Evolutionary conservation across 2,113 vertebrate species (phyloP).

Genomic region (Macaca mulatta): DNA sequence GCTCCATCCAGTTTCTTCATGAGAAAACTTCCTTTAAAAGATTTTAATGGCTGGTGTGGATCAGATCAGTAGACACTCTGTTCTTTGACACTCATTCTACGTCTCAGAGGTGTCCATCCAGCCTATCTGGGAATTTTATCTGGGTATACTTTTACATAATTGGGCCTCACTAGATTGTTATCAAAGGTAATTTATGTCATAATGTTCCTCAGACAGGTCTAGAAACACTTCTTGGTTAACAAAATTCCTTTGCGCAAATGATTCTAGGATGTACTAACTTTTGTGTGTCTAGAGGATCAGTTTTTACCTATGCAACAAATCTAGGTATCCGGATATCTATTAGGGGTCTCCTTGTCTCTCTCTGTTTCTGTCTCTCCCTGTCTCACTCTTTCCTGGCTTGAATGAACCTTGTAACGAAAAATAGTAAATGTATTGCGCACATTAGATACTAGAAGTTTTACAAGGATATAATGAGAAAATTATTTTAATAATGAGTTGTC

Average conservation of each 20-base stretch:
- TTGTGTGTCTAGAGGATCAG: background rate
- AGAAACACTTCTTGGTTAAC: background rate
- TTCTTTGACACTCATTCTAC: conserved; percentile 1
- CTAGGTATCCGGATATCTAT: background rate
- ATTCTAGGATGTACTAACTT: background rate
- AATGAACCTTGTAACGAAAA: conserved; percentile 3
- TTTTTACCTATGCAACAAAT: background rate
- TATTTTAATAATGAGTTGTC: background rate
- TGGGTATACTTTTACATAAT: background rate
- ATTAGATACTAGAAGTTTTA: background rate
- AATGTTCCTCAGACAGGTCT: background rate
- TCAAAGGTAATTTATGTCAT: background rate
- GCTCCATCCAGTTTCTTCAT: background rate
- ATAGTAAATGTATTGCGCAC: background rate
- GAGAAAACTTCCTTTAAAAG: background rate
- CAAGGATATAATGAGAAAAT: background rate
- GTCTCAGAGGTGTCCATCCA: background rate
- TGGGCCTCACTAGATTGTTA: conserved; percentile 6
- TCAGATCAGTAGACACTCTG: background rate
- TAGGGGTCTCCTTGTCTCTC: background rate
- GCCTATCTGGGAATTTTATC: background rate
- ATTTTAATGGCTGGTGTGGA: background rate
- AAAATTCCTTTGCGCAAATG: background rate
- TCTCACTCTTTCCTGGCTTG: background rate
- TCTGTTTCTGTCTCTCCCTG: background rate